These are phyloP conservation scores for Paelopatides confundens DNA, from an alignment of 53 echinoderm and acorn worm genomes.

Conservation along the genomic window DNA sequence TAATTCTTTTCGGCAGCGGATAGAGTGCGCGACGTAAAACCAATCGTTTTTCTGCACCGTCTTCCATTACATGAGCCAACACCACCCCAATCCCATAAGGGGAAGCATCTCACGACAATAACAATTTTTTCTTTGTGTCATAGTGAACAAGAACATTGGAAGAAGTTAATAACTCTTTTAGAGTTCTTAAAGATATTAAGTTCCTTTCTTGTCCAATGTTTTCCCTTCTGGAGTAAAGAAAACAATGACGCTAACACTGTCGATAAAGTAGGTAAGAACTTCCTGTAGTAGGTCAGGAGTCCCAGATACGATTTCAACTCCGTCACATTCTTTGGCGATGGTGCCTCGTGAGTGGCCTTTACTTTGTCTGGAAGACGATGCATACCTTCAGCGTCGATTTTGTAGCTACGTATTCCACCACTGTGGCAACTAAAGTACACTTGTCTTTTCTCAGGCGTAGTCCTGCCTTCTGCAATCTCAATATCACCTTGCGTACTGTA, in stretches of 20 bases:
- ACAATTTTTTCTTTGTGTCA: constrained; percentile 44
- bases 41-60: constrained; percentile 46
- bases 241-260: constrained; percentile 55
- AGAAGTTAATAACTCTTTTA: constrained; percentile 32
- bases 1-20: too few species aligned
- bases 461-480: constrained; percentile 46
- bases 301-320: constrained; percentile 50
- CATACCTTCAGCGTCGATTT: constrained; percentile 53
- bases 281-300: constrained; percentile 55
- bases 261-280: constrained; percentile 58
- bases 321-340: constrained; percentile 26
- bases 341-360: constrained; percentile 50
- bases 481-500: constrained; percentile 40
- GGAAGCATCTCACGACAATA: constrained; percentile 67
- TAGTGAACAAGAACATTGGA: too few species aligned
- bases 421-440: constrained; percentile 42
- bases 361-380: constrained; percentile 53
- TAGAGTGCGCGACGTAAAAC: too few species aligned
- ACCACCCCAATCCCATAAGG: constrained; percentile 66
- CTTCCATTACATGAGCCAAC: too few species aligned
- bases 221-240: constrained; percentile 38
- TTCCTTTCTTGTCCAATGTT: constrained; percentile 33
- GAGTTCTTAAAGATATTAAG: constrained; percentile 53
- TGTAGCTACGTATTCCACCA: constrained; percentile 52
- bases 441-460: constrained; percentile 29